Conservation (phyloP, 2,113 vertebrate species). For the Periophthalmodon schlosseri region DNA sequence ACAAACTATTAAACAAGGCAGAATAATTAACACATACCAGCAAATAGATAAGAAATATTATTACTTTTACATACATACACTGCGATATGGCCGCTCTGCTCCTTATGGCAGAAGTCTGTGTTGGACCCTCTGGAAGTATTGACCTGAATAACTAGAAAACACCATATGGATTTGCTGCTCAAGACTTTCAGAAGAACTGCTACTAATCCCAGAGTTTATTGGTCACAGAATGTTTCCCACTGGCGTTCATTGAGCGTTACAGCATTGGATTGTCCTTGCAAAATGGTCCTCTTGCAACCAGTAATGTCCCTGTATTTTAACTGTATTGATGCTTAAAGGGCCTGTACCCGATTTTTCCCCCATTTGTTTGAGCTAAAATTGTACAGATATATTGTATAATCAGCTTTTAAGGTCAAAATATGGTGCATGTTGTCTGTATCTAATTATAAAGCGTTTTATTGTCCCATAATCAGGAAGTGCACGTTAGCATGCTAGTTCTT, state of each 20-base stretch:
- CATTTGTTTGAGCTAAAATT: too few relatives aligned
- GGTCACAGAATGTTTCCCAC: constrained; percentile 27
- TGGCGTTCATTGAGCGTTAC: constrained; percentile 16
- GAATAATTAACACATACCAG: constrained; percentile 51
- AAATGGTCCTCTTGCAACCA: constrained; percentile 44
- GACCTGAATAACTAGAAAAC: constrained; percentile 66
- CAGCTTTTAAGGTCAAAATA: too few relatives aligned
- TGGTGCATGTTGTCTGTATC: too few relatives aligned
- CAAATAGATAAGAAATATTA: constrained; percentile 55
- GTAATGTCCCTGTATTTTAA: constrained; percentile 15
- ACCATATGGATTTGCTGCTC: constrained; percentile 59
- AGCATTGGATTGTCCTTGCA: constrained; percentile 66
- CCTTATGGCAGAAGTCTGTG: constrained; percentile 29
- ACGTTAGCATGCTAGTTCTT: too few relatives aligned
- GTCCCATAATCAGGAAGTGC: too few relatives aligned
- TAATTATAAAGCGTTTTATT: too few relatives aligned
- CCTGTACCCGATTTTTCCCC: too few relatives aligned
- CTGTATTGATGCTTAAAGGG: constrained; percentile 14
- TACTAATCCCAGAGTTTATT: constrained; percentile 56
- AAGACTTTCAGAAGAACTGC: constrained; percentile 43
- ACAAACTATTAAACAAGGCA: constrained; percentile 40
- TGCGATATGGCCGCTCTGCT: constrained; percentile 46
- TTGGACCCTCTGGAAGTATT: constrained; percentile 52
- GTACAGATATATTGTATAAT: too few relatives aligned
- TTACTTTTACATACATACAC: constrained; percentile 49